These are phyloP conservation scores for Metopolophium dirhodum DNA, from an alignment of 1,140 invertebrate genomes.

Conservation along the genomic window DNA sequence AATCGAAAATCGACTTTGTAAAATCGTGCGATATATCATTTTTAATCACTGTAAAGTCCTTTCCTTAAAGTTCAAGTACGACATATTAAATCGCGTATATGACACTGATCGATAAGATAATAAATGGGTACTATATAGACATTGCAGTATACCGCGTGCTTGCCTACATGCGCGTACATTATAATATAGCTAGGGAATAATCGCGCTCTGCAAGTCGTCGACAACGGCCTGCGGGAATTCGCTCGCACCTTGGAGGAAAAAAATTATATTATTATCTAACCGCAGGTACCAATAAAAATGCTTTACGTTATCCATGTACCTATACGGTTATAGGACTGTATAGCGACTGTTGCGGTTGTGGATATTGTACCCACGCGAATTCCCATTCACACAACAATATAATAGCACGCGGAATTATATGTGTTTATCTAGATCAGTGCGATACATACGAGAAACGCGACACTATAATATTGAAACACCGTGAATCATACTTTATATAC, in stretches of 20 bases:
- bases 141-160: too few species aligned
- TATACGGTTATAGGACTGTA: neutral
- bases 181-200: neutral
- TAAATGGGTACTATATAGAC: too few species aligned
- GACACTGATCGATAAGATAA: too few species aligned
- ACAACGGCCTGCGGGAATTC: neutral
- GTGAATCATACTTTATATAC: conserved; percentile 18
- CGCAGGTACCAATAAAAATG: neutral
- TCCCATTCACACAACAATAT: neutral
- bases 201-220: neutral
- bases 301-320: neutral
- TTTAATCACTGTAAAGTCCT: too few species aligned
- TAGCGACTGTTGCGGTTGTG: neutral
- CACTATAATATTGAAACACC: conserved; percentile 21
- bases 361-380: conserved; percentile 15
- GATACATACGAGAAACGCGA: neutral
- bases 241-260: neutral
- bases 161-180: too few species aligned
- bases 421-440: conserved; percentile 27
- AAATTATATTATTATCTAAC: neutral
- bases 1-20: neutral
- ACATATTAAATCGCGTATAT: too few species aligned
- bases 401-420: neutral
- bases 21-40: too few species aligned
- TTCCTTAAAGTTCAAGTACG: too few species aligned